Evolutionary conservation across 2,113 vertebrate species (phyloP).

Genomic region (Casuarius casuarius): DNA sequence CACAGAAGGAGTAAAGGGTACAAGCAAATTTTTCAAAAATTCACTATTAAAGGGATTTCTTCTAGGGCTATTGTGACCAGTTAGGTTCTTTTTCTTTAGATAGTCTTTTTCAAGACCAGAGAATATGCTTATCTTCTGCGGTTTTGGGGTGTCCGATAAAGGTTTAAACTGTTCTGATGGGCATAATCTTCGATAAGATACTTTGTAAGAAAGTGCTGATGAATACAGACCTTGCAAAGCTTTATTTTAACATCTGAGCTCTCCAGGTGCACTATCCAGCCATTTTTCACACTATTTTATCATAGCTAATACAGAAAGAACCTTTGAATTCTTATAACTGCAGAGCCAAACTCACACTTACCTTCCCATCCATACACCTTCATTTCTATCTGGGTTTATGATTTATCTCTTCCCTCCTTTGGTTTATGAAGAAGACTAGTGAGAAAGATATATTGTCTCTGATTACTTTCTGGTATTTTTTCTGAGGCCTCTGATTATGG

Average conservation of each 20-base stretch:
- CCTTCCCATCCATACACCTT: background rate
- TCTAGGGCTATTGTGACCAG: background rate
- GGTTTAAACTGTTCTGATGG: background rate
- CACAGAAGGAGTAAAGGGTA: background rate
- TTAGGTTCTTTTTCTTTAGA: background rate
- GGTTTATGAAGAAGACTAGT: rapidly evolving
- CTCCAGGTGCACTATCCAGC: background rate
- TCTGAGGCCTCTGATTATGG: background rate
- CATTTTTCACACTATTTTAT: background rate
- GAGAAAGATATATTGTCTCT: background rate
- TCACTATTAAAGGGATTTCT: background rate
- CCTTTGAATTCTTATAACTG: background rate
- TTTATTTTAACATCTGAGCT: background rate
- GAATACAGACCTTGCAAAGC: background rate
- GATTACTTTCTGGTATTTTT: background rate
- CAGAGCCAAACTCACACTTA: background rate
- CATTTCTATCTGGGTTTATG: background rate
- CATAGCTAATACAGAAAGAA: background rate
- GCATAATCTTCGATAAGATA: background rate
- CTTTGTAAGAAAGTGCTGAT: background rate
- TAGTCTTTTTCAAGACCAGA: background rate
- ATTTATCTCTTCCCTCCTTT: background rate
- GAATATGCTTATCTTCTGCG: background rate
- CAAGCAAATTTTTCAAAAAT: background rate
- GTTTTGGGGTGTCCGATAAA: background rate